phyloP scores from a whole-genome alignment of 2,888 invertebrate genomes.

The Charanyca ferruginea region DNA sequence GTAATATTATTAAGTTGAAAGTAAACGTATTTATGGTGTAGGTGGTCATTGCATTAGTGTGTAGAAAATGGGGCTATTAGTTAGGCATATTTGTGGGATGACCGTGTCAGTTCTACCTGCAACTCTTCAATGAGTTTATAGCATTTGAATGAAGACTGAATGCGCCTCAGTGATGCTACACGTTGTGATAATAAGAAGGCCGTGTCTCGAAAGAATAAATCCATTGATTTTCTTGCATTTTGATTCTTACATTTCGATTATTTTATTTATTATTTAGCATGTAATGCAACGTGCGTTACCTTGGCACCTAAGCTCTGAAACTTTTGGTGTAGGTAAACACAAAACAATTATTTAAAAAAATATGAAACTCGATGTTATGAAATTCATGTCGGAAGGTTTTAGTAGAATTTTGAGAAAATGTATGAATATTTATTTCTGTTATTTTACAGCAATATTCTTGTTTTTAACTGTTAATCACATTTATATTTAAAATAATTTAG shows the following conservation, averaged over 20 bases:
- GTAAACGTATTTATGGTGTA: slow-evolving; percentile 19
- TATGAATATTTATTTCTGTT: slow-evolving; percentile 29
- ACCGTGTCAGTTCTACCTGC: slow-evolving; percentile 17
- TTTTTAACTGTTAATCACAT: slow-evolving; percentile 18
- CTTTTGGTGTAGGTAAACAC: background rate
- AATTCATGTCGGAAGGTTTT: slow-evolving; percentile 8
- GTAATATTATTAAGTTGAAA: background rate
- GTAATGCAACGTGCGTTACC: too few relatives aligned
- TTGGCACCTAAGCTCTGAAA: background rate
- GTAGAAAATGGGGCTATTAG: slow-evolving; percentile 32
- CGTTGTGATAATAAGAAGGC: slow-evolving; percentile 50
- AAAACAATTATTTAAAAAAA: slow-evolving; percentile 10
- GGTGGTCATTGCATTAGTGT: slow-evolving; percentile 39
- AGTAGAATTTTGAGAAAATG: slow-evolving; percentile 21
- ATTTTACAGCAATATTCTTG: background rate
- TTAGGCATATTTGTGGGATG: slow-evolving; percentile 18
- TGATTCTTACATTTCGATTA: background rate
- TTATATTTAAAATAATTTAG: slow-evolving; percentile 34
- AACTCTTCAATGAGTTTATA: slow-evolving; percentile 26
- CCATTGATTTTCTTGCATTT: slow-evolving; percentile 4
- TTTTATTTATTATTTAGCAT: too few relatives aligned
- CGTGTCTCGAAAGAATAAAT: slow-evolving; percentile 48
- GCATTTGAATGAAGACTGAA: slow-evolving; percentile 60
- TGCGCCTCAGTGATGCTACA: slow-evolving; percentile 23
- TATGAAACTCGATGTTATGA: background rate